These are phyloP conservation scores for Malurus alboscapulatus DNA, from an alignment of 2,113 vertebrate species.

Conservation along the genomic window DNA sequence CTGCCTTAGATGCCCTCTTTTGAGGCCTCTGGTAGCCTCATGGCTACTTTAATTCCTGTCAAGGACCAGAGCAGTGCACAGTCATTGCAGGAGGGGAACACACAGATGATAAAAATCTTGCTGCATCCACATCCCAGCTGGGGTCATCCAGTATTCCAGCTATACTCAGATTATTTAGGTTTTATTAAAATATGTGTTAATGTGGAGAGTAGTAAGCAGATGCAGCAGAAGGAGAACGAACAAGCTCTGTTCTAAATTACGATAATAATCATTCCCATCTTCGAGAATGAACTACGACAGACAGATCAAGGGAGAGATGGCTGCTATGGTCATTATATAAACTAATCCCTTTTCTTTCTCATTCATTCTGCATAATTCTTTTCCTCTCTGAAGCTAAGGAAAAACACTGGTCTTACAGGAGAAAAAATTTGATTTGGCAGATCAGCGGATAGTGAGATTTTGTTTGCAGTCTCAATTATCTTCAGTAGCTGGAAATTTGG, in stretches of 20 bases:
- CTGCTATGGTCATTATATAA: constrained; percentile 12
- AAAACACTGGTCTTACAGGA: neutral
- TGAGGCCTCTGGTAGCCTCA: neutral
- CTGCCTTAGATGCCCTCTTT: neutral
- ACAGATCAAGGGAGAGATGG: constrained; percentile 42
- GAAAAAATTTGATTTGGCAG: constrained; percentile 47
- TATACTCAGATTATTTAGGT: neutral
- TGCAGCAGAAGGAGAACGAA: neutral
- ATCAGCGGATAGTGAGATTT: constrained; percentile 33
- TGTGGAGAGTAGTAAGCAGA: neutral
- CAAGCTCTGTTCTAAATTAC: neutral
- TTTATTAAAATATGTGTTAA: neutral
- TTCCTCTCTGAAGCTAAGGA: constrained; percentile 16
- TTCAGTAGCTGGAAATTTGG: neutral
- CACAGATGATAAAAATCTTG: neutral
- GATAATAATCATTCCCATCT: neutral
- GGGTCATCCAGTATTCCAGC: neutral
- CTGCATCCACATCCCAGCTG: neutral
- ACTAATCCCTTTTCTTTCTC: constrained; percentile 24
- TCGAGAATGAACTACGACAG: neutral
- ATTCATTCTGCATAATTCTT: constrained; percentile 19
- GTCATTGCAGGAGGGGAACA: neutral
- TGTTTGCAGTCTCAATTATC: constrained; percentile 54
- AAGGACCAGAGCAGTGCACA: neutral
- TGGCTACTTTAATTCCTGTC: neutral